These are phyloP conservation scores for Himalopsyche kuldschensis DNA, from an alignment of 2,888 invertebrate species.

Conservation along the genomic window DNA sequence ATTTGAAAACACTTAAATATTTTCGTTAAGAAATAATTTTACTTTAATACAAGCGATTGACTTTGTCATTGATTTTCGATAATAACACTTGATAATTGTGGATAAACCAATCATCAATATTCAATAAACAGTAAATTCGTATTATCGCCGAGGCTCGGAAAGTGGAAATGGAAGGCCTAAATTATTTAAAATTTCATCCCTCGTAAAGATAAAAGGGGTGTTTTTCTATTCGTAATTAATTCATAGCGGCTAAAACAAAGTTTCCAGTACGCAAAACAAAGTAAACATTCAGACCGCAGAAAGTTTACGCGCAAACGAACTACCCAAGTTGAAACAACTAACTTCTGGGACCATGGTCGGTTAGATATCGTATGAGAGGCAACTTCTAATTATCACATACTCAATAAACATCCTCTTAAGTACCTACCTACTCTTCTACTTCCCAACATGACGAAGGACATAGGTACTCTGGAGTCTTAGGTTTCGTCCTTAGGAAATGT, in stretches of 20 bases:
- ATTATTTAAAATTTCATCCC: too few relatives aligned
- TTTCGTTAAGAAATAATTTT: too few relatives aligned
- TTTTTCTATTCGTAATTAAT: not conserved
- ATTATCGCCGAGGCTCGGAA: too few relatives aligned
- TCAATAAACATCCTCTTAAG: not conserved
- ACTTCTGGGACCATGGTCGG: not conserved
- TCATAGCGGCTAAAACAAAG: not conserved
- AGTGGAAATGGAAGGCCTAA: too few relatives aligned
- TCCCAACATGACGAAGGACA: not conserved
- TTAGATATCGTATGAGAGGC: not conserved
- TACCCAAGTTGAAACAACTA: not conserved
- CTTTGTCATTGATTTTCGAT: too few relatives aligned
- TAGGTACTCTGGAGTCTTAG: not conserved
- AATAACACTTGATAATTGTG: too few relatives aligned
- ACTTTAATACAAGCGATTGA: too few relatives aligned
- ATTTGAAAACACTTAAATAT: too few relatives aligned
- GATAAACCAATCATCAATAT: too few relatives aligned
- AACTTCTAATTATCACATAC: not conserved
- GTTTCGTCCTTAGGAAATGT: not conserved
- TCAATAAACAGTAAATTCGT: too few relatives aligned
- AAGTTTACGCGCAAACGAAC: not conserved
- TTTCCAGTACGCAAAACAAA: not conserved
- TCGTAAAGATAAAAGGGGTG: not conserved
- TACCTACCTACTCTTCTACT: not conserved
- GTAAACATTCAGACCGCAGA: not conserved